Conservation (phyloP, 1,140 invertebrate species). For the Temnothorax longispinosus region DNA sequence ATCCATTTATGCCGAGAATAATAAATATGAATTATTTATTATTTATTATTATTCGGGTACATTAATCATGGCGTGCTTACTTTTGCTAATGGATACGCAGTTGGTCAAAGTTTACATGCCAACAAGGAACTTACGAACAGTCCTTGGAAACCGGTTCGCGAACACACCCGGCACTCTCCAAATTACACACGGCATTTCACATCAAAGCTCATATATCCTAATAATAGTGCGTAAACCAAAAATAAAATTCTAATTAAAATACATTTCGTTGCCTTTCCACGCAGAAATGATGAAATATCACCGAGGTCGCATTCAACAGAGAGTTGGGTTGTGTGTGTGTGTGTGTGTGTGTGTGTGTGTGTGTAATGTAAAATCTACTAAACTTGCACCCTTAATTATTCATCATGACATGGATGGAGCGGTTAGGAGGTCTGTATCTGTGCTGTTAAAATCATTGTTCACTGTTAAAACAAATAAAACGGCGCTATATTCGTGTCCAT, state of each 20-base stretch:
- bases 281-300: slow-evolving; percentile 15
- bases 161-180: slow-evolving; percentile 16
- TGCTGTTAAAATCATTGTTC: not conserved
- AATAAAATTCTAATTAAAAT: slow-evolving; percentile 52
- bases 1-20: not conserved
- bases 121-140: slow-evolving; percentile 37
- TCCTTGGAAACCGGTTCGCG: slow-evolving; percentile 22
- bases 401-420: not conserved
- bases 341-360: no score
- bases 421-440: not conserved
- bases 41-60: not conserved
- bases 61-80: slow-evolving; percentile 31
- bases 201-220: slow-evolving; percentile 27
- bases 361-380: not conserved
- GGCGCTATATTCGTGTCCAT: not conserved
- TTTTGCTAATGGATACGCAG: slow-evolving; percentile 39
- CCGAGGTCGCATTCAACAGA: not conserved
- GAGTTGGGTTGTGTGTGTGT: not conserved
- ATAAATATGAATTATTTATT: slow-evolving; percentile 54
- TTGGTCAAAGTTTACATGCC: slow-evolving; percentile 46
- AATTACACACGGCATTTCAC: slow-evolving; percentile 33
- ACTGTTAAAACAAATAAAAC: slow-evolving; percentile 27
- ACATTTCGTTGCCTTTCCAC: not conserved
- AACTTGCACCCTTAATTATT: not conserved
- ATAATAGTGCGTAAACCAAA: slow-evolving; percentile 34